Percentiles rank a stretch among this genome's conserved stretches.
These are phyloP conservation scores for Allophyes oxyacanthae DNA, from an alignment of 2,888 invertebrate genomes.

Conservation along the genomic window DNA sequence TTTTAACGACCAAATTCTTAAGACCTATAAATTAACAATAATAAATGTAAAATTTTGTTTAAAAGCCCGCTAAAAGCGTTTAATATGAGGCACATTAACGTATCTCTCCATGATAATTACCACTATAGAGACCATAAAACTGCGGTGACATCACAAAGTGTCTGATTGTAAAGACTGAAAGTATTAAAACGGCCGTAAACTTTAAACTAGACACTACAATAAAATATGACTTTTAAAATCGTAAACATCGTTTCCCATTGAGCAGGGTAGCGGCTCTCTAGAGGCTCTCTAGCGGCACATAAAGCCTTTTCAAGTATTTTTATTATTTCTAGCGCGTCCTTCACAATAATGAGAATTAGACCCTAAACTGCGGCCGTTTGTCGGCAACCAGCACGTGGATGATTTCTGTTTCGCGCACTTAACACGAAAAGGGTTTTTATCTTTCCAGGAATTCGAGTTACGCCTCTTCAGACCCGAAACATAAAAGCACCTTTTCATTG, in stretches of 20 bases:
- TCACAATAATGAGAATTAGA: constrained; percentile 72
- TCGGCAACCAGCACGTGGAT: constrained; percentile 79
- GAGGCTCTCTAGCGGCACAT: constrained; percentile 60
- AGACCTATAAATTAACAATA: constrained; percentile 45
- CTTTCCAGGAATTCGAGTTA: constrained; percentile 72
- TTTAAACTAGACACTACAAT: constrained; percentile 68
- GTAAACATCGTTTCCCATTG: constrained; percentile 74
- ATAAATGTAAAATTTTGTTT: constrained; percentile 40
- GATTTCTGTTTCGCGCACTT: constrained; percentile 68
- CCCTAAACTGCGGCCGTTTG: constrained; percentile 69
- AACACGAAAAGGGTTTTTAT: constrained; percentile 75
- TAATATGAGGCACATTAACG: constrained; percentile 66
- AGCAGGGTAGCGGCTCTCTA: constrained; percentile 51
- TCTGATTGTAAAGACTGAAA: constrained; percentile 61
- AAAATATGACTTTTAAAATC: constrained; percentile 81
- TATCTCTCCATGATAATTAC: constrained; percentile 71
- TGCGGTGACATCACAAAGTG: constrained; percentile 76
- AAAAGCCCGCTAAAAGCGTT: constrained; percentile 62
- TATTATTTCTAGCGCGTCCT: constrained; percentile 79
- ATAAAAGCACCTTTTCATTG: constrained; percentile 62
- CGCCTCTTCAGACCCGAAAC: constrained; percentile 55
- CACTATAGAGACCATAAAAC: constrained; percentile 75
- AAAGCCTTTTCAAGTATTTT: constrained; percentile 72
- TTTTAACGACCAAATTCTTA: constrained; percentile 4
- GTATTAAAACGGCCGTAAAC: constrained; percentile 78